Evolutionary conservation across 2,113 vertebrate species (phyloP).

Genomic region (Todiramphus chloris): DNA sequence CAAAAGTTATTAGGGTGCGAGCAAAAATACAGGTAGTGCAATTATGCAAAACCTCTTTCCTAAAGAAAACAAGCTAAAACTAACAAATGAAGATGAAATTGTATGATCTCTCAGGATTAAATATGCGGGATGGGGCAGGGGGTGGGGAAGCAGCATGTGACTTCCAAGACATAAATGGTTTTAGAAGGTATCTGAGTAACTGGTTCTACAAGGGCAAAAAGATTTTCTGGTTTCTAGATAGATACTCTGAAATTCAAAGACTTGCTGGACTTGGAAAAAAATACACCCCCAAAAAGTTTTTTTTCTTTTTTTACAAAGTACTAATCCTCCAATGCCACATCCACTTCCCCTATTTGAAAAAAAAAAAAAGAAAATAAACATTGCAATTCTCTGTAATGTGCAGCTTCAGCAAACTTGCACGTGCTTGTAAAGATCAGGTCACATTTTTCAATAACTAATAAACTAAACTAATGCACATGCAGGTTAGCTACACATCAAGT

Average conservation of each 20-base stretch:
- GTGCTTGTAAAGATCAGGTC: not conserved
- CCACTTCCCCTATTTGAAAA: not conserved
- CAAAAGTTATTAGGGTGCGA: not conserved
- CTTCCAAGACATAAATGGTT: not conserved
- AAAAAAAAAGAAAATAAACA: not conserved
- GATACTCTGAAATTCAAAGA: not conserved
- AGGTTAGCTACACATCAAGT: not conserved
- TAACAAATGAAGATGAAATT: not conserved
- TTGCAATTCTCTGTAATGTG: not conserved
- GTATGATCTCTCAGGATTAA: not conserved
- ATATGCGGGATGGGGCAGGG: not conserved
- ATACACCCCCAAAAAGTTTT: not conserved
- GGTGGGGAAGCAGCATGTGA: not conserved
- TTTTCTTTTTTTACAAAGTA: not conserved
- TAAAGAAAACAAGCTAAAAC: slow-evolving; percentile 6
- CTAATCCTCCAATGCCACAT: not conserved
- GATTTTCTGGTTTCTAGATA: not conserved
- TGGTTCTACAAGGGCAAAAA: not conserved
- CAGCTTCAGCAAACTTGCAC: not conserved
- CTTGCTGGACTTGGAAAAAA: not conserved
- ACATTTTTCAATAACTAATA: not conserved
- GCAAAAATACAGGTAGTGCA: not conserved
- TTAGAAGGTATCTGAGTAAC: not conserved
- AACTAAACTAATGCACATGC: not conserved
- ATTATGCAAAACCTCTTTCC: not conserved